Evolutionary conservation across 2,113 vertebrate species (phyloP).

Genomic region (Protobothrops mucrosquamatus): DNA sequence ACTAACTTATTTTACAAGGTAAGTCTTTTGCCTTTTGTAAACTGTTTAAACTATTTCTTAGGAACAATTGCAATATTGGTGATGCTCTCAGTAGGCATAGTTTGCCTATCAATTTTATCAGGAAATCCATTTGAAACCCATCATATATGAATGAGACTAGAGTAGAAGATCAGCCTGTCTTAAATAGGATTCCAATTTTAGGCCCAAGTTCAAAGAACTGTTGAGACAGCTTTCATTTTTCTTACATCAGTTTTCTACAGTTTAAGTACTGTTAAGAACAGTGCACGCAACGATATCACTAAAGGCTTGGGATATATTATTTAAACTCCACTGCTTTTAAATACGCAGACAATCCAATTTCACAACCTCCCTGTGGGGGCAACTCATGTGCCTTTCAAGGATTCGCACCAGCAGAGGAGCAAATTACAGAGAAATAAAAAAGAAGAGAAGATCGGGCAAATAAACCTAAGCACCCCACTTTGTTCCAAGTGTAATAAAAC

Average conservation of each 20-base stretch:
- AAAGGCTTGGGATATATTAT: neutral
- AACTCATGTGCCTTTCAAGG: neutral
- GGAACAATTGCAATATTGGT: neutral
- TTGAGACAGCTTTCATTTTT: constrained; percentile 10
- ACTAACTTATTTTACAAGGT: neutral
- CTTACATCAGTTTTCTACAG: neutral
- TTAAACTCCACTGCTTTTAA: neutral
- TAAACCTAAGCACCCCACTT: neutral
- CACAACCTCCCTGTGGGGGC: neutral
- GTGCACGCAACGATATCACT: neutral
- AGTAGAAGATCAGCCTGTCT: neutral
- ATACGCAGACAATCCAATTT: constrained; percentile 1
- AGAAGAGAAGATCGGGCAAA: neutral
- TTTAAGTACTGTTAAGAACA: neutral
- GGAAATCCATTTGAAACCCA: neutral
- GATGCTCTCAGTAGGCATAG: neutral
- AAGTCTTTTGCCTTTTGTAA: neutral
- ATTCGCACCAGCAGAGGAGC: neutral
- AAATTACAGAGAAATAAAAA: neutral
- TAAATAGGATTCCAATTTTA: neutral
- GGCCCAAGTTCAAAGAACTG: neutral
- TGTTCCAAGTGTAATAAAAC: neutral
- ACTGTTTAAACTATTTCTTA: neutral
- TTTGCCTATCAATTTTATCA: neutral
- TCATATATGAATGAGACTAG: neutral